phyloP scores from a whole-genome alignment of 2,797 vertebrate genomes.

The Spondyliosoma cantharus region DNA sequence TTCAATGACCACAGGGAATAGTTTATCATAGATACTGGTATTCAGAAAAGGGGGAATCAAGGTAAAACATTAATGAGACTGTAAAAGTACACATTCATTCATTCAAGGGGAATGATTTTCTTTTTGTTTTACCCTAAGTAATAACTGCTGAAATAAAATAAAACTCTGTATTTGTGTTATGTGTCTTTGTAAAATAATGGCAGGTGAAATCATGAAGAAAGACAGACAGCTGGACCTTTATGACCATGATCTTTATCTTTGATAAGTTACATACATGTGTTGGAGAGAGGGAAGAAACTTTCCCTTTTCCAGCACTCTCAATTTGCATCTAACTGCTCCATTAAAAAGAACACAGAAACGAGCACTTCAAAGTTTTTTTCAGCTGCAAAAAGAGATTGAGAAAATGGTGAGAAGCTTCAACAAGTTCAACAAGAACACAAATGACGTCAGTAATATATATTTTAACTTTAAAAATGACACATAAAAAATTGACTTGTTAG shows the following conservation, averaged over 20 bases:
- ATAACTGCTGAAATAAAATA: background rate
- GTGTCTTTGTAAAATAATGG: background rate
- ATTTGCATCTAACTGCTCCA: background rate
- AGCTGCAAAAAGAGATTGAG: background rate
- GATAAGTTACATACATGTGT: background rate
- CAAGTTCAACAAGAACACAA: background rate
- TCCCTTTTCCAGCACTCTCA: background rate
- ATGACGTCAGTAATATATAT: background rate
- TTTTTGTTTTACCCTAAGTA: background rate
- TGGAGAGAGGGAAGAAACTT: background rate
- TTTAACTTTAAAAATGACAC: background rate
- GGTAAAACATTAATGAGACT: background rate
- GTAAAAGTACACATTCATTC: background rate
- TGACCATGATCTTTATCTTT: background rate
- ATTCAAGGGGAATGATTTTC: background rate
- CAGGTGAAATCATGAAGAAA: background rate
- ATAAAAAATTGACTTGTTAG: background rate
- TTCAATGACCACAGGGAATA: background rate
- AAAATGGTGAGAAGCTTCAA: background rate
- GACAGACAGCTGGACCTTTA: background rate
- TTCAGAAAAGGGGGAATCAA: background rate
- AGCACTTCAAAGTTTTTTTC: background rate
- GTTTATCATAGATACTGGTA: background rate
- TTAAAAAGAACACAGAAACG: background rate
- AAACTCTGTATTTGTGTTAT: background rate